These are phyloP conservation scores for Bombus superbus DNA, from an alignment of 1,140 invertebrate species.

Conservation along the genomic window DNA sequence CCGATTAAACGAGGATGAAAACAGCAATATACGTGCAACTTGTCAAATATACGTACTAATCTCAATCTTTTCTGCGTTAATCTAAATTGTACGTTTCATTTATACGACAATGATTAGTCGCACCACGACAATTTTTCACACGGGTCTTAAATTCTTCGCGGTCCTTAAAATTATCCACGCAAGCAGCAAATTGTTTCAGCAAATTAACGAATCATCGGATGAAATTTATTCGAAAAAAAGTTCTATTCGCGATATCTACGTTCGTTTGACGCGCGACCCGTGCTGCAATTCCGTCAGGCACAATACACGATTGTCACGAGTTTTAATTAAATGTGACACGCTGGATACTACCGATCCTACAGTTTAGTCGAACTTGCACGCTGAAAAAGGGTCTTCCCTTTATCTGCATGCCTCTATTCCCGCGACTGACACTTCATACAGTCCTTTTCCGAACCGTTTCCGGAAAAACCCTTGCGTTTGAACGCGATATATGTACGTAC, in stretches of 20 bases:
- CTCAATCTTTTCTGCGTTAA: no score
- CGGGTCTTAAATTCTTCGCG: background rate
- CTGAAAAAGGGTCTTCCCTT: slow-evolving; percentile 48
- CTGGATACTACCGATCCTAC: slow-evolving; percentile 38
- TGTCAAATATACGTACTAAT: no score
- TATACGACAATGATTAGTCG: no score
- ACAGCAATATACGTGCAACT: no score
- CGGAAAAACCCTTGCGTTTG: background rate
- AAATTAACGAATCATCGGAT: slow-evolving; percentile 6
- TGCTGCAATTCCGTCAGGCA: slow-evolving; percentile 30
- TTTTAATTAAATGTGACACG: slow-evolving; percentile 63
- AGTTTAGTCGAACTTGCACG: slow-evolving; percentile 40
- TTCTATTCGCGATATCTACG: slow-evolving; percentile 5
- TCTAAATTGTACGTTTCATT: no score
- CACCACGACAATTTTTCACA: background rate
- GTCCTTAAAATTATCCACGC: background rate
- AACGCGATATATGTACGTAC: slow-evolving; percentile 1
- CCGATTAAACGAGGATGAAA: no score
- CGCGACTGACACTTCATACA: background rate
- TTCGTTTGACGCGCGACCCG: slow-evolving; percentile 19
- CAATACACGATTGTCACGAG: slow-evolving; percentile 37
- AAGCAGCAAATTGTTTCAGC: background rate
- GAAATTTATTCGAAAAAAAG: slow-evolving; percentile 57
- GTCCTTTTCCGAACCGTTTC: background rate
- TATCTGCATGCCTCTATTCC: background rate